Percentiles rank a stretch among this genome's conserved stretches.
Evolutionary conservation across 2,797 vertebrate species (phyloP).

Genomic region (Pempheris klunzingeri): DNA sequence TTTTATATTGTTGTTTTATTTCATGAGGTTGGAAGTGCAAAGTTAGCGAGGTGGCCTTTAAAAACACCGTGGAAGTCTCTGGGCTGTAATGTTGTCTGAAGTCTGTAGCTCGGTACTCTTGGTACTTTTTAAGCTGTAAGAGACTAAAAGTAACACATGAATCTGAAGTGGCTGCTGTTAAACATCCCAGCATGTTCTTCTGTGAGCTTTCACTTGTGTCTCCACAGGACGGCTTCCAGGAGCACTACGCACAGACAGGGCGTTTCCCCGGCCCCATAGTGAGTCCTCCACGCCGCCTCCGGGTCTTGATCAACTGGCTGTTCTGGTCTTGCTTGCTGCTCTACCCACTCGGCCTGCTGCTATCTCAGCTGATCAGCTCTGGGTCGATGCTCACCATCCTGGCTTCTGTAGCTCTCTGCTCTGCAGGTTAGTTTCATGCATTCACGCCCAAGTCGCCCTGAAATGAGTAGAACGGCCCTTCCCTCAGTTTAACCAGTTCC

Average conservation of each 20-base stretch:
- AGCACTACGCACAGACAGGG: slow-evolving; percentile 89
- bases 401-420: slow-evolving; percentile 85
- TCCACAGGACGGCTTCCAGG: slow-evolving; percentile 93
- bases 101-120: no score
- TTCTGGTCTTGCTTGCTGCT: slow-evolving; percentile 92
- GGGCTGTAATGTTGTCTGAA: neutral
- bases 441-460: slow-evolving; percentile 1
- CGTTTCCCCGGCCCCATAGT: slow-evolving; percentile 85
- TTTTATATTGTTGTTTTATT: neutral
- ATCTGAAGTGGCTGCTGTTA: neutral
- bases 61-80: neutral
- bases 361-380: slow-evolving; percentile 87
- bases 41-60: neutral
- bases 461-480: slow-evolving; percentile 4
- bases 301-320: slow-evolving; percentile 93
- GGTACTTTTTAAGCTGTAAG: no score
- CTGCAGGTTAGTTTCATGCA: slow-evolving; percentile 87
- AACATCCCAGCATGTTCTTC: neutral
- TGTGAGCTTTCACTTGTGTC: slow-evolving; percentile 5
- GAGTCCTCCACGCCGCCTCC: slow-evolving; percentile 83
- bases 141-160: neutral
- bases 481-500: slow-evolving; percentile 52
- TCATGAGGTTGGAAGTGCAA: neutral
- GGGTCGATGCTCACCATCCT: slow-evolving; percentile 89
- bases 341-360: slow-evolving; percentile 89